Evolutionary conservation across 2,888 invertebrate species (phyloP).

Genomic region (Argyra leucocephala): DNA sequence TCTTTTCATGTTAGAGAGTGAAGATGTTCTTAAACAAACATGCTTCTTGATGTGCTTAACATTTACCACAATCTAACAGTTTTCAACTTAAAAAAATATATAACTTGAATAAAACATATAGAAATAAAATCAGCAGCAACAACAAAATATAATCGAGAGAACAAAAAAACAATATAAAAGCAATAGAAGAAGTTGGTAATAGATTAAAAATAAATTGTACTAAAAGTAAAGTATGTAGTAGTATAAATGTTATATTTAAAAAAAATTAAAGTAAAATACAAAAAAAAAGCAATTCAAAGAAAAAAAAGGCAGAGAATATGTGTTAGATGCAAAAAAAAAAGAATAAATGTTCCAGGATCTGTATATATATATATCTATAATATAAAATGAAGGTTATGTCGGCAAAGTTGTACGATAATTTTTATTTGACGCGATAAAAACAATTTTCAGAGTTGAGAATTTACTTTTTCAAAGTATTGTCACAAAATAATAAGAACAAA

Average conservation of each 20-base stretch:
- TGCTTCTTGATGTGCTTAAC: constrained; percentile 3
- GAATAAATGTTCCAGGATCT: background rate
- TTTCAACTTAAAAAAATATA: background rate
- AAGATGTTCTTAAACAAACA: background rate
- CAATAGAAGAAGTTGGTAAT: background rate
- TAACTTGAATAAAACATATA: background rate
- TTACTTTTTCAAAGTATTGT: background rate
- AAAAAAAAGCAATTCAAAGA: background rate
- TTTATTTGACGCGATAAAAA: constrained; percentile 16
- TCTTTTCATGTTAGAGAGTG: no score
- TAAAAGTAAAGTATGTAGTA: background rate
- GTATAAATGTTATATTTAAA: background rate
- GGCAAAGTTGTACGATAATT: constrained; percentile 18
- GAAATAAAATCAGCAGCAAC: background rate
- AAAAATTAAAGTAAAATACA: background rate
- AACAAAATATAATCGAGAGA: background rate
- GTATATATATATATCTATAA: background rate
- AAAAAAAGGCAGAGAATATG: background rate
- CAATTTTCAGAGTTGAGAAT: background rate
- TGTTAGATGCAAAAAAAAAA: background rate
- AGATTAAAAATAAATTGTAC: constrained; percentile 2
- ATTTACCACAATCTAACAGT: background rate
- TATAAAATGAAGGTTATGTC: background rate
- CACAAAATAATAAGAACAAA: background rate
- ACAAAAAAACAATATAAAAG: constrained; percentile 3